phyloP scores from a whole-genome alignment of 2,113 vertebrate genomes.

The Muntiacus reevesi region DNA sequence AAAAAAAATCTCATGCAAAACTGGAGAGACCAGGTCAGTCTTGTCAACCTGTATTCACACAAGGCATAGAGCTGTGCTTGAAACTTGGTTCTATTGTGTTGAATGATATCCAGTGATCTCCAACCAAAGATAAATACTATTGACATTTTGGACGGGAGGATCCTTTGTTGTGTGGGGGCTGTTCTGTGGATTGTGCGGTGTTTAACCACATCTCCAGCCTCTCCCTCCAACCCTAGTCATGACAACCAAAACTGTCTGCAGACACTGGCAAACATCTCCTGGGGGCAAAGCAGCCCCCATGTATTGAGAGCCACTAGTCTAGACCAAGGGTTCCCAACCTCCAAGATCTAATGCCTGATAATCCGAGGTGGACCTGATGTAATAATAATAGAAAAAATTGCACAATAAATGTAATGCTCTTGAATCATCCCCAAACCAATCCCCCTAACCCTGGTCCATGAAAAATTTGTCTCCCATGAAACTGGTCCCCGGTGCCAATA shows the following conservation, averaged over 20 bases:
- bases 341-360: background rate
- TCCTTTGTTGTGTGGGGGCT: accelerated
- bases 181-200: accelerated
- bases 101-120: background rate
- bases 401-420: background rate
- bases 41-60: too few species aligned
- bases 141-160: accelerated
- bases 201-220: background rate
- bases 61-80: accelerated
- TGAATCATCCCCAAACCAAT: background rate
- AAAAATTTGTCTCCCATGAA: background rate
- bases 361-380: background rate
- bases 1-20: background rate
- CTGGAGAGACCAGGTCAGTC: background rate
- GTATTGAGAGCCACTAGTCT: background rate
- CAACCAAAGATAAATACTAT: accelerated
- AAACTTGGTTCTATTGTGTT: accelerated
- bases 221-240: accelerated
- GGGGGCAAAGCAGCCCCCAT: background rate
- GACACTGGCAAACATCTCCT: accelerated
- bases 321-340: background rate
- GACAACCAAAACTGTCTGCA: background rate
- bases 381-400: background rate
- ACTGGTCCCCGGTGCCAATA: background rate
- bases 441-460: background rate